Percentiles rank a stretch among this genome's conserved stretches.
phyloP scores from a whole-genome alignment of 2,113 vertebrate species.

The Gymnorhina tibicen region DNA sequence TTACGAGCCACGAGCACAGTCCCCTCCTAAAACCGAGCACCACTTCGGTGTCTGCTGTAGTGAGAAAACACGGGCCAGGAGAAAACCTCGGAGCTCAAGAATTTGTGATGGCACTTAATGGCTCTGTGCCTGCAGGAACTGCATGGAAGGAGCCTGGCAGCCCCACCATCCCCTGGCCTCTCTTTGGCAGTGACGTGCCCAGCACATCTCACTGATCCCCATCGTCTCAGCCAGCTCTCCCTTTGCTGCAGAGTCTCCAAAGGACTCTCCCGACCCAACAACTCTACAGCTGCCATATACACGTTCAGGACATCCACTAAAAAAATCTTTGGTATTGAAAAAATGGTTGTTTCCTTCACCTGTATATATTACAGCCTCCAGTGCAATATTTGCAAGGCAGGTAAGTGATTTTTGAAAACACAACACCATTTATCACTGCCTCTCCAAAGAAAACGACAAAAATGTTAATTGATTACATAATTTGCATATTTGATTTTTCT shows the following conservation, averaged over 20 bases:
- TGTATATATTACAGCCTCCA: background rate
- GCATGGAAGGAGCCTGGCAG: background rate
- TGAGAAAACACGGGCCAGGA: background rate
- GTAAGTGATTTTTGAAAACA: background rate
- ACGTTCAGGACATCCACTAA: background rate
- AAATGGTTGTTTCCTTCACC: background rate
- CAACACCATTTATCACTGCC: background rate
- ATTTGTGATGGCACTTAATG: background rate
- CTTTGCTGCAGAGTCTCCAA: background rate
- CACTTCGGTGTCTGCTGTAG: background rate
- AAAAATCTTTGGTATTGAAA: background rate
- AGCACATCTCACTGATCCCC: background rate
- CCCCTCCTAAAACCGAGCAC: background rate
- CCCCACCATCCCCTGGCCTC: background rate
- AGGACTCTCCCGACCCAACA: background rate
- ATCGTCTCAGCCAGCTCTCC: background rate
- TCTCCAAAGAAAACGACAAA: constrained; percentile 19
- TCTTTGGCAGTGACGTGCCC: background rate
- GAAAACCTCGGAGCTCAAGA: background rate
- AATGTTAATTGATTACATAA: constrained; percentile 41
- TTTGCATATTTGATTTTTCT: constrained; percentile 52
- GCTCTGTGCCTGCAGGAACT: background rate
- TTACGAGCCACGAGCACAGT: background rate
- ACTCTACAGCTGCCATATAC: rapidly evolving
- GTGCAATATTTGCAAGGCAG: background rate